phyloP scores from a whole-genome alignment of 1,140 invertebrate species.

The Drosophila subobscura region DNA sequence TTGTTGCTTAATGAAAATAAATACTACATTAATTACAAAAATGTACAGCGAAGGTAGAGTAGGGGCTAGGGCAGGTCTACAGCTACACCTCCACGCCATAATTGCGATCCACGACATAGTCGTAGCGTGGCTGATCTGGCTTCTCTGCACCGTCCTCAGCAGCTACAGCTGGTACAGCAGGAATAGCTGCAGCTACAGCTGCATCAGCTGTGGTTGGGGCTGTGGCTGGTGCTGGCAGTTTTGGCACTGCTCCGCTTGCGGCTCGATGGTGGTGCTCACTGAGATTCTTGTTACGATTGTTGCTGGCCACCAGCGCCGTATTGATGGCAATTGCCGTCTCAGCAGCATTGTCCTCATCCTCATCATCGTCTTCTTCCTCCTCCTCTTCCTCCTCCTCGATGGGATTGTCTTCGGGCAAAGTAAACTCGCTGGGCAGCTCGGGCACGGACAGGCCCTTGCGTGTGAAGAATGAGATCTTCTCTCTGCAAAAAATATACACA shows the following conservation, averaged over 20 bases:
- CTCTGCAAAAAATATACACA: slow-evolving; percentile 86
- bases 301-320: slow-evolving; percentile 79
- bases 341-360: slow-evolving; percentile 73
- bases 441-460: slow-evolving; percentile 90
- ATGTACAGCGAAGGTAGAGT: slow-evolving; percentile 69
- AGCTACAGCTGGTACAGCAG: slow-evolving; percentile 6
- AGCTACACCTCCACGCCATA: slow-evolving; percentile 88
- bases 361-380: slow-evolving; percentile 68
- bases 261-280: slow-evolving; percentile 74
- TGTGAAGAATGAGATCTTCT: slow-evolving; percentile 98
- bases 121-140: slow-evolving; percentile 86
- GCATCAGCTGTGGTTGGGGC: slow-evolving; percentile 14
- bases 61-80: slow-evolving; percentile 7
- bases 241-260: slow-evolving; percentile 42
- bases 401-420: slow-evolving; percentile 70
- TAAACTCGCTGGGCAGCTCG: slow-evolving; percentile 88
- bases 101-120: slow-evolving; percentile 88
- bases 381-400: slow-evolving; percentile 75
- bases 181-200: slow-evolving; percentile 27
- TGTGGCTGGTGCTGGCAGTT: slow-evolving; percentile 25
- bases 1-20: slow-evolving; percentile 74
- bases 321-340: slow-evolving; percentile 81
- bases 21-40: slow-evolving; percentile 80
- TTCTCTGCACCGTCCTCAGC: slow-evolving; percentile 54
- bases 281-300: slow-evolving; percentile 83